Conservation (phyloP, 2,113 vertebrate genomes). For the Rhabdornis inornatus region DNA sequence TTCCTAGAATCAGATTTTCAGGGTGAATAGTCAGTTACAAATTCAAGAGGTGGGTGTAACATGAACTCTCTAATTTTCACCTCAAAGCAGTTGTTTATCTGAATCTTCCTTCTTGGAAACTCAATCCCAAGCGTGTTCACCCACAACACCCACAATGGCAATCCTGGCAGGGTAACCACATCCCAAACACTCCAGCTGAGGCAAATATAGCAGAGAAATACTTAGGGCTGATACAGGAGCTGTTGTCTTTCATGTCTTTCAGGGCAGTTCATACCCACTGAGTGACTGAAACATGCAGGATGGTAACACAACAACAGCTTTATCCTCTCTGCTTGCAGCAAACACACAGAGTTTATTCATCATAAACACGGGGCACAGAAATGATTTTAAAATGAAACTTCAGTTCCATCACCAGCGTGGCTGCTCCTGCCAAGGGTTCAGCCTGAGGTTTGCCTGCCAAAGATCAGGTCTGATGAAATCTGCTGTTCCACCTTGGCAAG, state of each 20-base stretch:
- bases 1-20: conserved; percentile 26
- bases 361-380: background rate
- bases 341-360: background rate
- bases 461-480: background rate
- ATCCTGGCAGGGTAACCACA: background rate
- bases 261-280: background rate
- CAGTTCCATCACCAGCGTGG: background rate
- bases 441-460: background rate
- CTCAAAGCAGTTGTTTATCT: conserved; percentile 33
- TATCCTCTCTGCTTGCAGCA: background rate
- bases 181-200: background rate
- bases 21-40: conserved; percentile 9
- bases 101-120: conserved; percentile 29
- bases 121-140: background rate
- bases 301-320: background rate
- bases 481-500: background rate
- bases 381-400: background rate
- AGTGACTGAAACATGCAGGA: background rate
- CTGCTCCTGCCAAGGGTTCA: background rate
- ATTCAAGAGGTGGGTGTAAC: conserved; percentile 37
- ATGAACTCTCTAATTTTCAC: conserved; percentile 33
- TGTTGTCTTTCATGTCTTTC: background rate
- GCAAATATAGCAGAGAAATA: background rate
- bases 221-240: background rate
- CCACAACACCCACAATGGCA: background rate